Conservation (phyloP, 1,140 invertebrate genomes). For the Camponotus pennsylvanicus region DNA sequence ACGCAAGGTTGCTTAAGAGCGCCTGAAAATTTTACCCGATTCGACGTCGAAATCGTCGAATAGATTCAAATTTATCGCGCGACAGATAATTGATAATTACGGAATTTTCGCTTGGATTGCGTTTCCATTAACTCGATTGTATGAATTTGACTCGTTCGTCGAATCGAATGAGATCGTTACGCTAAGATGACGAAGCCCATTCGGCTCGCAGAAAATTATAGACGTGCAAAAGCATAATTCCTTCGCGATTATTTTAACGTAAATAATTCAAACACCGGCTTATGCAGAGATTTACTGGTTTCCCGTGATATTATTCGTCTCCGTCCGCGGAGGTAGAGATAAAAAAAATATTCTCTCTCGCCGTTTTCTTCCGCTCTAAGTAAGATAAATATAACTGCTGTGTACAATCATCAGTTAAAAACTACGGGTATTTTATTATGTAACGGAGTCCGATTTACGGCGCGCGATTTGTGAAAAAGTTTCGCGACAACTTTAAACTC, state of each 20-base stretch:
- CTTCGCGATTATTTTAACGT: not conserved
- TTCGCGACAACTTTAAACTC: not conserved
- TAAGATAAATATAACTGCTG: not conserved
- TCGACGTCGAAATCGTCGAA: not conserved
- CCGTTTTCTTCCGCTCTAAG: no score
- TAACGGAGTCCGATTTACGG: not conserved
- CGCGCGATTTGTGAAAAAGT: not conserved
- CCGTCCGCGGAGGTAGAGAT: not conserved
- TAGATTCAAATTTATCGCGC: not conserved
- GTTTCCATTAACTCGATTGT: not conserved
- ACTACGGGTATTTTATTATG: slow-evolving; percentile 1
- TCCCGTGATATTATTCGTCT: not conserved
- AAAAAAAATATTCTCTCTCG: not conserved
- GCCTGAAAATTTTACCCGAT: not conserved
- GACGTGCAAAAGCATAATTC: not conserved
- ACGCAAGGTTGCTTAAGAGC: not conserved
- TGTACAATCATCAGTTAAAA: not conserved
- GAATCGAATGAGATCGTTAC: not conserved
- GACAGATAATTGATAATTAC: not conserved
- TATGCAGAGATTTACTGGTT: not conserved
- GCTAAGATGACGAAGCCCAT: not conserved
- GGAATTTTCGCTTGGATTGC: not conserved
- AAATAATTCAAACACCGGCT: not conserved
- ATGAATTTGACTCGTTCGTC: not conserved
- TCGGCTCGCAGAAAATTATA: not conserved